Evolutionary conservation across 2,888 invertebrate genomes (phyloP), one percentile per base, ranked within the genome.

Genomic region (Ormia ochracea): DNA sequence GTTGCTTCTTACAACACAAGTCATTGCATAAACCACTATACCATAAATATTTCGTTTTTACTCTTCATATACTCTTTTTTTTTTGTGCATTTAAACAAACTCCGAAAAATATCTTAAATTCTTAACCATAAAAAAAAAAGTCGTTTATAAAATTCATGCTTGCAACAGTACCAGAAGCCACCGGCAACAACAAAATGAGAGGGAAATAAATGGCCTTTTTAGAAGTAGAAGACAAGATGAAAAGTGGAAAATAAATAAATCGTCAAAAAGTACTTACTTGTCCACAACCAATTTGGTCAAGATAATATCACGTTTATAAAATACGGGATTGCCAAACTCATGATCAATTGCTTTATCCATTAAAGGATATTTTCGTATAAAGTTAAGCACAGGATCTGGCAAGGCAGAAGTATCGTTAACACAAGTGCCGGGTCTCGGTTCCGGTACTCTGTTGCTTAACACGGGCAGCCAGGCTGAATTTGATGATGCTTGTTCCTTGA

Each of bases 291-390:
- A 91, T 86, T 95, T 93, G 75, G 96, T 97, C 91, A 98, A 96
- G 90, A 97, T 94, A 81, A 97, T 91, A 90, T 98, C 97, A 66
- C 97, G 92, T 89, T 96, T 96, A 91, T 95, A 97, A 91, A 96
- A 97, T 61, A 97, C 96, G 0, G 98, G 98, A 88, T 96, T 96
- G 86, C 96, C 96, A 87, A 96, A 94, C 89, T 96, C 96, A 90
- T 97, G 97, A 84, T 95, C 94, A 59, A 99, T 97, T 4, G 98
- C 97, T 50, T 96, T 96, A 90, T 99, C 98, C 98, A 99, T 98
- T 82, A 99, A 91, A 1, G 99, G 98, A 90, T 99, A 99, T 36
- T 96, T 96, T 85, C 97, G 94, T 85, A 99, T 98, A 90, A 99
- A 99, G 91, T 98, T 98, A 82, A 98, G 92, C 54, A 98, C 98